Base-by-base conservation (phyloP, 1,140 invertebrate genomes). In the Microplitis demolitor region DNA sequence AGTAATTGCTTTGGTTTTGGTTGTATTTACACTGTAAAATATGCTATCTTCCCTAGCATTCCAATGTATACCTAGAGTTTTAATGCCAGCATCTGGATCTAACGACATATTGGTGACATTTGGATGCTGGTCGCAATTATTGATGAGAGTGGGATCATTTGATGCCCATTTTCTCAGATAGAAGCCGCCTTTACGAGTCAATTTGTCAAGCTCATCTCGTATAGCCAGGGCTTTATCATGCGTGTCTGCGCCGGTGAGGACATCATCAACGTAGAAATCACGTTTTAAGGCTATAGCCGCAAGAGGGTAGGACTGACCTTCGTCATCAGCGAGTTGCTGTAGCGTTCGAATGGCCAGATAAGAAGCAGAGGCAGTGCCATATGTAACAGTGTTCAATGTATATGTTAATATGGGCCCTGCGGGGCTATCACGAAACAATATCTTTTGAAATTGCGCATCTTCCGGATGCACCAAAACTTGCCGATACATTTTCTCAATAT, bases 191-290 rank as follows among this genome's bases (percentile, higher is more conserved):
- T 50, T 50, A 9, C 13, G 6, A 9, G 13, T 9, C 13, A 50
- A 50, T 1, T 50, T 50, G 6, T 9, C 13, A 2, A 50, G 45
- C 6, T 50, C 45, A 13, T 50, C 45, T 9, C 45, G 45, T 13
- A 50, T 1, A 6, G 45, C 45, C 1, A 13, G 6, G 45, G 45
- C 45, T 2, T 50, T 13, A 9, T 50, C 6, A 2, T 50, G 45
- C 6, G 45, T 50, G 45, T 13, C 13, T 50, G 45, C 45, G 2
- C 45, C 45, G 13, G 81, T 82, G 9, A 88, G 37, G 2, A 85
- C 39, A 74, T 88, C 85, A 75, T 89, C 88, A 6, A 88, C 84
- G 66, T 87, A 87, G 6, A 86, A 16, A 64, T 85, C 74, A 2
- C 78, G 70, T 34, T 66, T 54, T 31, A 85, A 51, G 11, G 76